Conservation (phyloP, 2,797 vertebrate genomes). For the Hylomyscus alleni region DNA sequence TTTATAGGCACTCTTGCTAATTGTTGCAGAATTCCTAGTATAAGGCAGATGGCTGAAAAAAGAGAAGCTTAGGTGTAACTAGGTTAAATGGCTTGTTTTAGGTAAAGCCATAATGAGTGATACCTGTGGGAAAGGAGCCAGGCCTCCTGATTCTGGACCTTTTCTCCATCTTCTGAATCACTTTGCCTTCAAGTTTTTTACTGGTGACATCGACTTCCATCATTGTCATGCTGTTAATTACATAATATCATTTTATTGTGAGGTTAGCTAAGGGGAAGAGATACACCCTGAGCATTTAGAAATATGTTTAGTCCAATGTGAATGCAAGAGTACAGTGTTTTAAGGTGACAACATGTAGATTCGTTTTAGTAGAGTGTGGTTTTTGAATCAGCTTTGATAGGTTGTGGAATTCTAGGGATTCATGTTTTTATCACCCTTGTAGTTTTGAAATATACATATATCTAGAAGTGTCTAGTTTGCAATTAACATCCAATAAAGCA, state of each 20-base stretch:
- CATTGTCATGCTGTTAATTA: slow-evolving; percentile 78
- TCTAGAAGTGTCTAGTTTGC: slow-evolving; percentile 31
- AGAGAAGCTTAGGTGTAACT: slow-evolving; percentile 27
- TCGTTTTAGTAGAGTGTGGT: slow-evolving; percentile 16
- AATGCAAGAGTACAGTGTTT: slow-evolving; percentile 16
- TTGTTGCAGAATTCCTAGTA: slow-evolving; percentile 56
- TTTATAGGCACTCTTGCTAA: slow-evolving; percentile 58
- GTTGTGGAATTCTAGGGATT: background rate
- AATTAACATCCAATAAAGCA: slow-evolving; percentile 21
- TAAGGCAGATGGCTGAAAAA: slow-evolving; percentile 68
- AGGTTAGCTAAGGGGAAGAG: slow-evolving; percentile 77
- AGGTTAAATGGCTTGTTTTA: slow-evolving; percentile 71
- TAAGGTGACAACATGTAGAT: background rate
- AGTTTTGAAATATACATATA: slow-evolving; percentile 28
- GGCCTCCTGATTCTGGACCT: slow-evolving; percentile 5
- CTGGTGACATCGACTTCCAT: slow-evolving; percentile 76
- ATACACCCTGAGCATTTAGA: slow-evolving; percentile 61
- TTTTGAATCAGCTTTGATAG: slow-evolving; percentile 36
- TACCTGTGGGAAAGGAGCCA: slow-evolving; percentile 54
- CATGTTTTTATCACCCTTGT: slow-evolving; percentile 32
- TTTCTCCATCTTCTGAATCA: slow-evolving; percentile 63
- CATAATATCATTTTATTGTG: slow-evolving; percentile 77
- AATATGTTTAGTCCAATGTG: slow-evolving; percentile 57
- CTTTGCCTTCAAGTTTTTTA: slow-evolving; percentile 67
- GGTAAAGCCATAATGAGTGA: slow-evolving; percentile 47